Percentiles rank a stretch among this genome's conserved stretches.
These are phyloP conservation scores for Copidosoma aretas DNA, from an alignment of 2,888 invertebrate species.

Conservation along the genomic window DNA sequence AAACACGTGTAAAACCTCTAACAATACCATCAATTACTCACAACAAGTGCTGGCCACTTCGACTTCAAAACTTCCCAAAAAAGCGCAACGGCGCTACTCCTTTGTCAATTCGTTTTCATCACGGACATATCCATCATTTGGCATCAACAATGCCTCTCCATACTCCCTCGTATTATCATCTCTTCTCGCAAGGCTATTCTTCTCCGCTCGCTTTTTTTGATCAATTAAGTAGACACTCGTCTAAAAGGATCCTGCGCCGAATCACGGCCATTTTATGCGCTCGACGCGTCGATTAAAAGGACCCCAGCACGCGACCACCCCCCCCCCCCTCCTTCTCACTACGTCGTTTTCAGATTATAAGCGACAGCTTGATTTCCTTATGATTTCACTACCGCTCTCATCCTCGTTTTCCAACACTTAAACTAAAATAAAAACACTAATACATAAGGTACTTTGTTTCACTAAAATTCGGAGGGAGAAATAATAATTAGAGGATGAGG, in stretches of 20 bases:
- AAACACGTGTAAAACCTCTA: too few relatives aligned
- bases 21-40: too few relatives aligned
- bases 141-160: neutral
- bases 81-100: slow-evolving; percentile 12
- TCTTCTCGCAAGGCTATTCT: neutral
- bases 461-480: too few relatives aligned
- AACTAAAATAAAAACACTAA: too few relatives aligned
- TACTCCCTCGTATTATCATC: neutral
- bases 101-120: slow-evolving; percentile 36
- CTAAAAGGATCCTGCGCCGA: slow-evolving; percentile 36
- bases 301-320: neutral
- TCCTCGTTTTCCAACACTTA: too few relatives aligned
- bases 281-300: slow-evolving; percentile 33
- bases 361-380: too few relatives aligned
- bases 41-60: neutral
- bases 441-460: too few relatives aligned
- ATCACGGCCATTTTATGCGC: slow-evolving; percentile 55
- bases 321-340: neutral
- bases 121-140: slow-evolving; percentile 5
- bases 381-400: too few relatives aligned
- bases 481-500: neutral
- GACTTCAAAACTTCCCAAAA: slow-evolving; percentile 11
- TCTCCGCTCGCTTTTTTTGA: slow-evolving; percentile 3
- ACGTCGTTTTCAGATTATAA: too few relatives aligned
- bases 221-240: slow-evolving; percentile 22